phyloP scores from a whole-genome alignment of 1,140 invertebrate genomes.

The Drosophila jambulina region DNA sequence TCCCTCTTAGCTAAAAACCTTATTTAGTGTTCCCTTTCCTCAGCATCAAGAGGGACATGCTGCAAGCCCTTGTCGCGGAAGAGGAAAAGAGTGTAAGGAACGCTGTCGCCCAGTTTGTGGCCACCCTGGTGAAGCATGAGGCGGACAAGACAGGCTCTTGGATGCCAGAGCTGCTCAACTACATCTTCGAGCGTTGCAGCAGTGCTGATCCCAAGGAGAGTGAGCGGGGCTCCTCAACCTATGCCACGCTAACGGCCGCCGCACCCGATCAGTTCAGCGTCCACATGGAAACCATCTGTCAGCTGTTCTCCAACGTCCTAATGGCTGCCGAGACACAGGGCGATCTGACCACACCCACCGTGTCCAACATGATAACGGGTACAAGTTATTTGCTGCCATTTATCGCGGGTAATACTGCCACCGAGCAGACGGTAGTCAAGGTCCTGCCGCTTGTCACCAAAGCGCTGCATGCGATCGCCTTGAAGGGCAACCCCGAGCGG shows the following conservation, averaged over 20 bases:
- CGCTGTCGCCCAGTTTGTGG: slow-evolving; percentile 89
- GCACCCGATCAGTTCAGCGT: slow-evolving; percentile 81
- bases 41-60: slow-evolving; percentile 87
- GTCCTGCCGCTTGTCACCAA: slow-evolving; percentile 88
- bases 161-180: slow-evolving; percentile 89
- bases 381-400: slow-evolving; percentile 76
- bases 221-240: slow-evolving; percentile 79
- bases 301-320: slow-evolving; percentile 65
- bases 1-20: background rate
- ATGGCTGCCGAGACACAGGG: slow-evolving; percentile 58
- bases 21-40: background rate
- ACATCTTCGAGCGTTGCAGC: slow-evolving; percentile 85
- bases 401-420: slow-evolving; percentile 62
- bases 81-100: slow-evolving; percentile 88
- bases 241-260: slow-evolving; percentile 68
- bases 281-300: slow-evolving; percentile 75
- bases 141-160: slow-evolving; percentile 87
- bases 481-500: slow-evolving; percentile 87
- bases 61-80: slow-evolving; percentile 87
- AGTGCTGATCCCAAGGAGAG: slow-evolving; percentile 71
- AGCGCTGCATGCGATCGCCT: slow-evolving; percentile 87
- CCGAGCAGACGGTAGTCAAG: slow-evolving; percentile 87
- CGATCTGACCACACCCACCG: slow-evolving; percentile 67
- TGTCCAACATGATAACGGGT: slow-evolving; percentile 68
- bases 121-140: slow-evolving; percentile 90